Evolutionary conservation across 2,113 vertebrate genomes (phyloP), one percentile per base, ranked within the genome.

Genomic region (Cryptotis parvus): DNA sequence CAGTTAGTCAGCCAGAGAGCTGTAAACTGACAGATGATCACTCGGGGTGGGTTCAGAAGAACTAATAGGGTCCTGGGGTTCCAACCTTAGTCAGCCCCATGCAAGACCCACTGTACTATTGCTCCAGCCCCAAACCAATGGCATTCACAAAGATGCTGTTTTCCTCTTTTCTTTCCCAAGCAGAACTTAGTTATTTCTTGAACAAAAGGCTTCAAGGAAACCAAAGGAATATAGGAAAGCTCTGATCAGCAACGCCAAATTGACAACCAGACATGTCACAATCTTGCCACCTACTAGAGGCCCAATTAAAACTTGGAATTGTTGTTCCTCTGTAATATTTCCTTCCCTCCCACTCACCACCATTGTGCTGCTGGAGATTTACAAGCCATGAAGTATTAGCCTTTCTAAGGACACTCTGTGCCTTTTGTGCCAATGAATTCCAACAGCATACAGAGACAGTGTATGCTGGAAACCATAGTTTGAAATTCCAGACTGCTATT

Each of bases 121-220:
- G 55, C 55, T 24, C 20, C 4, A 24, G 55, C 7, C 55, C 55
- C 35, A 76, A 82, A 76, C 27, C 58, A 49, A 69, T 16, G 73
- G 29, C 37, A 33, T 43, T 95, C 70, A 79, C 77, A 74, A 92
- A 95, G 89, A 29, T 55, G n/a, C 4, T 76, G 15, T 73, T 84
- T 26, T 37, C 41, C 41, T 39, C 65, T 75, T 26, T 69, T 87
- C 89, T 91, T 84, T 89, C 75, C 68, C 83, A 16, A 22, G 58
- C 16, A 79, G 49, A 80, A 69, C 37, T 90, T 90, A 29, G 65
- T 66, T 76, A 80, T 41, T 73, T 80, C 41, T 93, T 90, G 66
- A 79, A 88, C 77, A 89, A 90, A 95, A 86, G 39, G 93, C 61
- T 94, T 94, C 79, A 87, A 89, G 70, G 61, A 69, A 80, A 92